Evolutionary conservation across 2,888 invertebrate species (phyloP).

Genomic region (Eristalinus sepulchralis): DNA sequence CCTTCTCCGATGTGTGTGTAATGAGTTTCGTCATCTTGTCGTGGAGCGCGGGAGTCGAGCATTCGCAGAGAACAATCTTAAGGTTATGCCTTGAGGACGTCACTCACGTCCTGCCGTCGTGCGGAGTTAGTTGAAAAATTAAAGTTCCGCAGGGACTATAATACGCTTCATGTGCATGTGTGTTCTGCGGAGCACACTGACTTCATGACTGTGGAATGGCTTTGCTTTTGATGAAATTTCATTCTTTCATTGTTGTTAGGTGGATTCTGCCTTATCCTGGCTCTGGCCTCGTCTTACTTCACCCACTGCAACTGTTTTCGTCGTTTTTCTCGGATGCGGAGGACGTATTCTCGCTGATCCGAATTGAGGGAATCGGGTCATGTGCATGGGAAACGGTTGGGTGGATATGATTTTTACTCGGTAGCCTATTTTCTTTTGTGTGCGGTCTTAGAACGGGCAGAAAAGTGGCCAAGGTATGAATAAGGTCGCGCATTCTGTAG

Average conservation of each 20-base stretch:
- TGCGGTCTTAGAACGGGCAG: background rate
- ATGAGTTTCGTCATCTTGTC: conserved; percentile 50
- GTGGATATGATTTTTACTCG: background rate
- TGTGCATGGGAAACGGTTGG: conserved; percentile 39
- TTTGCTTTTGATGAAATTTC: conserved; percentile 55
- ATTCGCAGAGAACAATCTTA: conserved; percentile 51
- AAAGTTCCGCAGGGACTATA: conserved; percentile 31
- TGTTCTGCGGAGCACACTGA: conserved; percentile 31
- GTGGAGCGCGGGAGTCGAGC: background rate
- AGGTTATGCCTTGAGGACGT: conserved; percentile 68
- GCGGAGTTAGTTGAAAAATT: conserved; percentile 56
- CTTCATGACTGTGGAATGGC: conserved; percentile 65
- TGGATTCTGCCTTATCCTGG: conserved; percentile 39
- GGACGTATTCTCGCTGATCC: conserved; percentile 18
- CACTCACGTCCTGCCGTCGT: conserved; percentile 50
- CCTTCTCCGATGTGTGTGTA: conserved; percentile 47
- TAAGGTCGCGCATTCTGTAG: background rate
- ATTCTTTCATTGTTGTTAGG: conserved; percentile 60
- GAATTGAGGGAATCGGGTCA: conserved; percentile 63
- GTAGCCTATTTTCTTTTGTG: background rate
- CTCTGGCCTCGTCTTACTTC: conserved; percentile 27
- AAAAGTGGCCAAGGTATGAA: background rate
- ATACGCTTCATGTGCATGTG: background rate
- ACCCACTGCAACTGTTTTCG: background rate
- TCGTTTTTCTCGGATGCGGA: background rate